Conservation (phyloP, 2,113 vertebrate species). For the Erythrocercus mccallii region DNA sequence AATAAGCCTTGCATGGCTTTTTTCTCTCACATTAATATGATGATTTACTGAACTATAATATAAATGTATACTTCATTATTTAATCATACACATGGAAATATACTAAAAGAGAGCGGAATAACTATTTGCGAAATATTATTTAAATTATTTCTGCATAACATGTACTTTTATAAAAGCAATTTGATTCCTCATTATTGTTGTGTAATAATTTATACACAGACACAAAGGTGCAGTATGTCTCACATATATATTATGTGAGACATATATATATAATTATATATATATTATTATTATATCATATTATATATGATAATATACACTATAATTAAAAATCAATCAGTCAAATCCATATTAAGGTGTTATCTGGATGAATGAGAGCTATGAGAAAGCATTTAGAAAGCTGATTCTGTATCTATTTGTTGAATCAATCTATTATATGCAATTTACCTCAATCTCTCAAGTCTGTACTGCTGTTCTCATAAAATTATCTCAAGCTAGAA, state of each 20-base stretch:
- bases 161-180: not conserved
- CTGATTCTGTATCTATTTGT: not conserved
- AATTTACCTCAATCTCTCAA: not conserved
- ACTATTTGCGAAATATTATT: not conserved
- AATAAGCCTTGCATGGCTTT: not conserved
- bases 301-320: not conserved
- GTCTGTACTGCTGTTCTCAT: not conserved
- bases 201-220: not conserved
- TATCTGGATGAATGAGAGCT: not conserved
- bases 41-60: not conserved
- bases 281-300: too few species aligned
- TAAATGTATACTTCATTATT: not conserved
- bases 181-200: not conserved
- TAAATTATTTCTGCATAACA: not conserved
- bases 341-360: not conserved
- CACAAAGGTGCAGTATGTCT: not conserved
- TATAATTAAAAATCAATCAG: not conserved
- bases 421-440: not conserved
- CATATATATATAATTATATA: too few species aligned
- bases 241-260: too few species aligned
- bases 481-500: not conserved
- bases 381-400: not conserved
- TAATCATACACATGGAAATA: not conserved
- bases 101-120: not conserved
- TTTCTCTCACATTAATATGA: not conserved